phyloP scores from a whole-genome alignment of 2,113 vertebrate species.

The Leptobrachium ailaonicum region DNA sequence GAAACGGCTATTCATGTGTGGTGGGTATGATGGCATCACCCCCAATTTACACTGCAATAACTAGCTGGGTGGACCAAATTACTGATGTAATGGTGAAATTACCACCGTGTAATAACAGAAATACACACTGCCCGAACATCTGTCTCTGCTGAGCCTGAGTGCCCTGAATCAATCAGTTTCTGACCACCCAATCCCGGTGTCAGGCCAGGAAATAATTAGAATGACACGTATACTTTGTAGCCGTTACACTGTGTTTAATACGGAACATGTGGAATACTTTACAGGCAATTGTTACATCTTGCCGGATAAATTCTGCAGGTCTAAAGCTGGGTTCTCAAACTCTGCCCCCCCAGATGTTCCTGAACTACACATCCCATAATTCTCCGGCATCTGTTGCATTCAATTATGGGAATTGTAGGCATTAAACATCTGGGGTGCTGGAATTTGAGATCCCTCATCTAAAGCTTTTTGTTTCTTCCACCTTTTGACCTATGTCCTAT shows the following conservation, averaged over 20 bases:
- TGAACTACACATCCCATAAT: no score
- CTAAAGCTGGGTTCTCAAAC: no score
- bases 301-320: no score
- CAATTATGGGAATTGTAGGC: no score
- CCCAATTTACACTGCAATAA: neutral
- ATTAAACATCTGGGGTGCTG: no score
- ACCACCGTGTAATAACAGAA: neutral
- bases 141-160: neutral
- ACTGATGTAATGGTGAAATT: neutral
- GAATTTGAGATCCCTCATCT: no score
- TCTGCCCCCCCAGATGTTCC: no score
- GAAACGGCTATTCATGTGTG: no score
- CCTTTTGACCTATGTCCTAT: no score
- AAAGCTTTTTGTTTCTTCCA: no score
- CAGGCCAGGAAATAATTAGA: conserved; percentile 6
- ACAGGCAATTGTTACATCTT: neutral
- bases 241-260: neutral
- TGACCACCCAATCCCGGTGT: conserved; percentile 19
- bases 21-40: no score
- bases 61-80: neutral
- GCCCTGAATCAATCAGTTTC: conserved; percentile 1
- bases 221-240: conserved; percentile 24
- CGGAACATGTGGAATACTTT: conserved; percentile 1
- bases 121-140: neutral
- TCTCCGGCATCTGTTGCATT: no score